Percentiles rank a stretch among this genome's conserved stretches.
Evolutionary conservation across 2,797 vertebrate genomes (phyloP).

Genomic region (Enoplosus armatus): DNA sequence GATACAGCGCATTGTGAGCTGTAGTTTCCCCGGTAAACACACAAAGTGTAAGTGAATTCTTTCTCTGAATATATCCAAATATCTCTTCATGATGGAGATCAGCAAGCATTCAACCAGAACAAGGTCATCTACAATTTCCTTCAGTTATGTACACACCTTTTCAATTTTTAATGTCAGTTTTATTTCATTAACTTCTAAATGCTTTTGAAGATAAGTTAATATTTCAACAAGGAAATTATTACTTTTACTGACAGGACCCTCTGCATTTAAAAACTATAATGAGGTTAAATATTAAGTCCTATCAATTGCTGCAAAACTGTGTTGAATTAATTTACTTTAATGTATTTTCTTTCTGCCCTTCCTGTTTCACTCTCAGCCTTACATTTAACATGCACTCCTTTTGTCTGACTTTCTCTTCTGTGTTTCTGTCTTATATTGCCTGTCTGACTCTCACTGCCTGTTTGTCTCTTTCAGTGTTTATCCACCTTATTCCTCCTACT

Average conservation of each 20-base stretch:
- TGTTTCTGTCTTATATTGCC: not conserved
- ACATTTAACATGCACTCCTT: constrained; percentile 2
- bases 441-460: not conserved
- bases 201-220: not conserved
- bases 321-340: not conserved
- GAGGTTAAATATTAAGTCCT: not conserved
- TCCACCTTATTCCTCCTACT: not conserved
- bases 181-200: not conserved
- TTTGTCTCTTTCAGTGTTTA: not conserved
- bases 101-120: not conserved
- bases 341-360: constrained; percentile 8
- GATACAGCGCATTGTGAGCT: too few species aligned
- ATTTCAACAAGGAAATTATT: not conserved
- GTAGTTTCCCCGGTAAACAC: too few species aligned
- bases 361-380: constrained; percentile 16
- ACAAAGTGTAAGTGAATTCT: too few species aligned
- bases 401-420: constrained; percentile 1
- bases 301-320: not conserved
- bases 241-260: not conserved
- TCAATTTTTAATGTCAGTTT: not conserved
- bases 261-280: not conserved
- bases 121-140: not conserved
- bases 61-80: too few species aligned
- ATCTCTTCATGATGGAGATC: not conserved
- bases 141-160: not conserved